Base-by-base conservation (phyloP, 1,140 invertebrate genomes). In the Drosophila equinoxialis region DNA sequence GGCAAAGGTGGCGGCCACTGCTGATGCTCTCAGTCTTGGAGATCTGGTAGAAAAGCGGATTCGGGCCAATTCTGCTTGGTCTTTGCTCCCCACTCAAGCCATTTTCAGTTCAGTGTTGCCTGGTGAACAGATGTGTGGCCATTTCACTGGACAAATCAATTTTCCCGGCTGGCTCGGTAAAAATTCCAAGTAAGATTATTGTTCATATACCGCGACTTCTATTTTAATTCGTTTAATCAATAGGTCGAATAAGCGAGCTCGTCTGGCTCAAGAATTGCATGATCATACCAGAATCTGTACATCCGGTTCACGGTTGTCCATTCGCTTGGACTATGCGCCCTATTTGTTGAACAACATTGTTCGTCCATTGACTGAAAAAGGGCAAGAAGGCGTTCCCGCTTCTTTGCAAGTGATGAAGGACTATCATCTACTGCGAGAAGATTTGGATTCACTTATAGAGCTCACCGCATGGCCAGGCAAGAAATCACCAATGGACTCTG, bases 111-210 rank as follows among this genome's bases (percentile, higher is more conserved):
- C 97, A 64, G 97, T 99, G 20, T 93, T 99, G 54, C 99, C 99
- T 1, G 97, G 98, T 0, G 94, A 96, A 78, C 93, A 95, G 35
- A 95, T 99, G 94, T 94, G 95, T 41, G 98, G 98, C 1, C 93
- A 95, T 84, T 92, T 98, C 20, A 93, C 93, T 2, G 94, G 94
- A 0, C 95, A 96, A 93, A 96, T 98, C 8, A 95, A 96, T 80
- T 99, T 99, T 93, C 98, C 99, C 4, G 92, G 94, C 17, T 99
- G 98, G 98, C 94, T 99, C 35, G 99, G 99, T 0, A 98, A 98
- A 92, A 98, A 98, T 93, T 99, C 98, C 0, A 95, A 2, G 45
- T 51, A 11, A 11, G 45, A 51, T 23, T 20, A 3, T 10, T 10
- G 1, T 8, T 10, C 5, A 0, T 10, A 0, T 8, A 10, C 5